Evolutionary conservation across 2,113 vertebrate genomes (phyloP), one percentile per base, ranked within the genome.

Genomic region (Pongo abelii): DNA sequence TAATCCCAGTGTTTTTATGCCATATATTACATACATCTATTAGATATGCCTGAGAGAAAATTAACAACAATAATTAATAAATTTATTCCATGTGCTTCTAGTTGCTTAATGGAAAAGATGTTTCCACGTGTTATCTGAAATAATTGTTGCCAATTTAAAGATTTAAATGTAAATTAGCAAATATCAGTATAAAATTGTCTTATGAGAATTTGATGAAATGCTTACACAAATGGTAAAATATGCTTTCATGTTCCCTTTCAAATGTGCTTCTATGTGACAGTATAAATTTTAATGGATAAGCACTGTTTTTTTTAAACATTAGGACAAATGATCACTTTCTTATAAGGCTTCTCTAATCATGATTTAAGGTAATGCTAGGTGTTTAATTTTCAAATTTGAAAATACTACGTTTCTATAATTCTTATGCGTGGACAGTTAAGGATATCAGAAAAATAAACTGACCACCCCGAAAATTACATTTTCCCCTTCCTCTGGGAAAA

Each of bases 401-500:
- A 52, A 57, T 38, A 0, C 0, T 14, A 55, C 16, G 55, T 97
- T 97, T 96, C 64, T 40, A 12, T 95, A 87, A 32, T 93, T 97
- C 96, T 96, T 80, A 61, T 17, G 88, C 85, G 86, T 86, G 35
- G 23, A 8, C 52, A 32, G 35, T 35, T 52, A 72, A 97, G 12
- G 0, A 30, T 81, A 77, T 74, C 74, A 91, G 96, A 84, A 11
- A 74, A 32, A 43, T 75, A 46, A 92, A 27, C 8, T 70, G 52
- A 79, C 12, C 30, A 52, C 27, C 50, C 43, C 52, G 79, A 40
- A 95, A 97, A 93, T 86, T 20, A 64, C 40, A 48, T 95, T 96
- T 93, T 91, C 2, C 91, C 22, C 84, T 89, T 86, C 93, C 95
- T 88, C 55, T 91, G 81, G 43, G 52, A 17, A 94, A 92, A 89